Percentiles rank a stretch among this genome's conserved stretches.
Evolutionary conservation across 2,888 invertebrate species (phyloP).

Genomic region (Mythimna albipuncta): DNA sequence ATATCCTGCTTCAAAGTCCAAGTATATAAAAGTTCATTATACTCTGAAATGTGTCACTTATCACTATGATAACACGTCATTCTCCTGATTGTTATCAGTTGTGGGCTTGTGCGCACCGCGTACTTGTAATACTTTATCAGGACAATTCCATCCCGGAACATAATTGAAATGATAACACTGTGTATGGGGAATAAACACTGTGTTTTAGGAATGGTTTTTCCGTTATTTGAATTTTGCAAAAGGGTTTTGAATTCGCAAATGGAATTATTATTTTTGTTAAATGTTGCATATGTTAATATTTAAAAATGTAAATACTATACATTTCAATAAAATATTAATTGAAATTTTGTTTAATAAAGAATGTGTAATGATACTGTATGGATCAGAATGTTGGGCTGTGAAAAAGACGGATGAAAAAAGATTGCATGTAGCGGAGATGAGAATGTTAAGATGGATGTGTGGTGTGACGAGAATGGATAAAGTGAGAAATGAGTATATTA

Average conservation of each 20-base stretch:
- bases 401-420: no score
- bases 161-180: constrained; percentile 40
- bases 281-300: no score
- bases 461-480: no score
- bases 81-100: constrained; percentile 44
- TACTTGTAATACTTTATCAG: constrained; percentile 31
- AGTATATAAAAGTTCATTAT: constrained; percentile 27
- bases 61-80: constrained; percentile 30
- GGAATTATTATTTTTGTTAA: no score
- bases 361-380: no score
- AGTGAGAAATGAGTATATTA: no score
- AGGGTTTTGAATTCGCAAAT: not conserved
- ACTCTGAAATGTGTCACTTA: constrained; percentile 34
- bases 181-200: not conserved
- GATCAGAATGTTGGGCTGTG: no score
- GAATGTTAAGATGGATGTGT: no score
- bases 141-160: constrained; percentile 50
- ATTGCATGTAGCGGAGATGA: no score
- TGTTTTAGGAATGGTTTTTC: not conserved
- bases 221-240: not conserved
- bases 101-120: constrained; percentile 7
- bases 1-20: constrained; percentile 12
- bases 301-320: no score
- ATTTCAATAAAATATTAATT: no score
- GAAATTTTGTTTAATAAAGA: no score